These are phyloP conservation scores for Macrochelys suwanniensis DNA, from an alignment of 2,797 vertebrate genomes.

Conservation along the genomic window DNA sequence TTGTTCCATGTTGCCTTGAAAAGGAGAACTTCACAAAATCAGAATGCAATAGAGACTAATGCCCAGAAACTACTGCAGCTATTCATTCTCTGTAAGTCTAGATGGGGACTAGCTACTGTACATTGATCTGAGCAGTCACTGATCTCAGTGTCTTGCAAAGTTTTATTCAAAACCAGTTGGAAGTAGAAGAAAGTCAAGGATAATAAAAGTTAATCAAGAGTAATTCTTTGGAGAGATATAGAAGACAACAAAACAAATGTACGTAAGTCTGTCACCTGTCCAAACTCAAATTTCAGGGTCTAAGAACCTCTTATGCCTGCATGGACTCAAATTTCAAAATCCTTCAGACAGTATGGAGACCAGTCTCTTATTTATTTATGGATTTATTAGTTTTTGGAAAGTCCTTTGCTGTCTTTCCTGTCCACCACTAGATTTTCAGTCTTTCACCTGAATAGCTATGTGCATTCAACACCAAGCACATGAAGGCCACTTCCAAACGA, in stretches of 20 bases:
- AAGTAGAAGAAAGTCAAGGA: not conserved
- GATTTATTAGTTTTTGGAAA: not conserved
- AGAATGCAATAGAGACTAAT: not conserved
- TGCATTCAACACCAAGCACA: not conserved
- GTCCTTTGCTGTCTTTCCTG: not conserved
- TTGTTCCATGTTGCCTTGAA: not conserved
- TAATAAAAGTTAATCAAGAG: not conserved
- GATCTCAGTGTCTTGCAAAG: not conserved
- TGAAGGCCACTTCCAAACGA: constrained; percentile 27
- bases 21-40: not conserved
- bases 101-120: not conserved
- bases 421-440: constrained; percentile 17
- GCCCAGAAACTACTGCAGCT: not conserved
- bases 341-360: not conserved
- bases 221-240: not conserved
- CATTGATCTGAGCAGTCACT: not conserved
- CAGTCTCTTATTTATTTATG: not conserved
- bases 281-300: not conserved
- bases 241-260: not conserved
- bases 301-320: not conserved
- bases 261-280: not conserved
- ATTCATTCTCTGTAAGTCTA: not conserved
- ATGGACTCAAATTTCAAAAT: not conserved
- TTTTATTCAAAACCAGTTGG: not conserved
- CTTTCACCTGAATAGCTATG: not conserved